Percentiles rank a stretch among this genome's conserved stretches.
Conservation (phyloP, 1,140 invertebrate genomes). For the Adelges cooleyi region DNA sequence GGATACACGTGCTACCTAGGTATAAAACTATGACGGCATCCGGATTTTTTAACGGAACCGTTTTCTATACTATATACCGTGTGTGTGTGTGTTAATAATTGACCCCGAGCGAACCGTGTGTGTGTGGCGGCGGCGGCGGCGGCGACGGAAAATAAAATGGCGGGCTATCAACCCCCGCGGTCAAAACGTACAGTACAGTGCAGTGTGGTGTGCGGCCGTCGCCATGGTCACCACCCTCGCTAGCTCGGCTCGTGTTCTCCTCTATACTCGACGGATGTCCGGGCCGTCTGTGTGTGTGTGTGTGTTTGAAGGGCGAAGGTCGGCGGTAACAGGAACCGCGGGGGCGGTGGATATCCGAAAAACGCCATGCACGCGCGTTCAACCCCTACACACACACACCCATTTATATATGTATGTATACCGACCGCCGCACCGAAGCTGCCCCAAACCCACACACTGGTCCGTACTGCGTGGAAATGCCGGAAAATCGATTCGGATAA, state of each 20-base stretch:
- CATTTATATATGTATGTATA: no score
- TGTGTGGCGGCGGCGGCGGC: background rate
- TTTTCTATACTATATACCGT: no score
- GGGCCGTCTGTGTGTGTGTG: background rate
- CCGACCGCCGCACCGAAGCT: no score
- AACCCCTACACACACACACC: background rate
- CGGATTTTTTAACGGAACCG: no score
- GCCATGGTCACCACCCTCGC: constrained; percentile 21
- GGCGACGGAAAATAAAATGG: constrained; percentile 14
- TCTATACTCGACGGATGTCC: background rate
- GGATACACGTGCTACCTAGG: no score
- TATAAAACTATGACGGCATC: no score
- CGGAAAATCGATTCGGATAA: no score
- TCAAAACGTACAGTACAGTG: background rate
- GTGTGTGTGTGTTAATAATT: background rate
- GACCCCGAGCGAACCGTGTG: background rate
- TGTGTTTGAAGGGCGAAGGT: background rate
- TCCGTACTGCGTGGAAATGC: no score
- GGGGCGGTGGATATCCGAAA: background rate
- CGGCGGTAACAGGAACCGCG: background rate
- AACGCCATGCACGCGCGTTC: background rate
- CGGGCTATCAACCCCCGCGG: constrained; percentile 14
- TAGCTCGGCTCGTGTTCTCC: background rate
- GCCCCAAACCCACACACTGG: no score
- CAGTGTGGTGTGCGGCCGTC: background rate